Percentiles rank a stretch among this genome's conserved stretches.
These are phyloP conservation scores for Agrilus cyanescens DNA, from an alignment of 2,888 invertebrate genomes.

Conservation along the genomic window DNA sequence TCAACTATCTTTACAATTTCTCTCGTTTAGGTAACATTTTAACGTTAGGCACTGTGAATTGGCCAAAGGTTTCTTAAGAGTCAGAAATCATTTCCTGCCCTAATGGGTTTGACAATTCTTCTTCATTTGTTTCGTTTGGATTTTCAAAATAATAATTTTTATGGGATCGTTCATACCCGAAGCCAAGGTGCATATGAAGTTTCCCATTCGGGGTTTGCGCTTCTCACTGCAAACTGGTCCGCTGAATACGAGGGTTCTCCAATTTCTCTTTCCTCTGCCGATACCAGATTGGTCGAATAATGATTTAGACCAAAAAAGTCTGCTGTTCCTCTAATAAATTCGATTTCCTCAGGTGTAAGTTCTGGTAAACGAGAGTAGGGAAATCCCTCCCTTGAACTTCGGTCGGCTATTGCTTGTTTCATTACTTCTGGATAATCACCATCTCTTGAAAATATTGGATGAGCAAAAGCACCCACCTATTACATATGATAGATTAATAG, in stretches of 20 bases:
- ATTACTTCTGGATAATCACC: conserved; percentile 58
- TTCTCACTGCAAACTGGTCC: no score
- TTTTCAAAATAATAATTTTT: no score
- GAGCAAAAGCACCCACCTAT: no score
- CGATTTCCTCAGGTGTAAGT: conserved; percentile 40
- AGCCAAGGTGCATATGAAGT: background rate
- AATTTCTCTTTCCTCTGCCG: conserved; percentile 12
- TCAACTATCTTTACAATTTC: no score
- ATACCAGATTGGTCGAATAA: conserved; percentile 52
- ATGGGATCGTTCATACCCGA: no score
- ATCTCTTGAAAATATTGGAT: conserved; percentile 39
- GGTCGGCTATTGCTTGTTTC: conserved; percentile 40
- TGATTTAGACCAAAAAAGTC: conserved; percentile 42
- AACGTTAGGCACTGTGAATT: no score
- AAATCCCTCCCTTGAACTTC: conserved; percentile 43
- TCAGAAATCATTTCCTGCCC: no score
- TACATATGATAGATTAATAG: conserved; percentile 18
- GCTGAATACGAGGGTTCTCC: no score
- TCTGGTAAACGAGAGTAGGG: conserved; percentile 43
- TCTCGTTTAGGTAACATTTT: no score
- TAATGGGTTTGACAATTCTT: no score
- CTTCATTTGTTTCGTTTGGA: no score
- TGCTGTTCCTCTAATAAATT: conserved; percentile 32
- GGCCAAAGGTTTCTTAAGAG: no score
- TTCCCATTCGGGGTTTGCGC: conserved; percentile 8